Conservation (phyloP, 2,888 invertebrate species). For the Nebria brevicollis region DNA sequence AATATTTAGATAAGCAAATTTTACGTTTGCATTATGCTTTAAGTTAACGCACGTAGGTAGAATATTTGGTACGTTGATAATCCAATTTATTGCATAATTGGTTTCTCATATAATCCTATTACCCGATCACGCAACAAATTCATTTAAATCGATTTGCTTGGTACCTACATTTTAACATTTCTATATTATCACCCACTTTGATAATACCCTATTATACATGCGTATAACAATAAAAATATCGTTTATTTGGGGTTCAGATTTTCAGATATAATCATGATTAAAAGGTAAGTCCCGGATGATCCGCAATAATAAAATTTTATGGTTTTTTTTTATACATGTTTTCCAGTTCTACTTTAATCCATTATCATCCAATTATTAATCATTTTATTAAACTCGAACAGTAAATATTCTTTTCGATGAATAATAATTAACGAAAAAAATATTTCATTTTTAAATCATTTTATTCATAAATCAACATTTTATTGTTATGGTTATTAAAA, state of each 20-base stretch:
- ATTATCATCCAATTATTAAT: neutral
- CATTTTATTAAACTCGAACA: neutral
- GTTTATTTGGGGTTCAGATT: neutral
- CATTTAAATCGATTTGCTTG: constrained; percentile 32
- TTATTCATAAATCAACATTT: no score
- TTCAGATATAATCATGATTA: neutral
- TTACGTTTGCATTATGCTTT: neutral
- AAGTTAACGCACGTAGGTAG: constrained; percentile 20
- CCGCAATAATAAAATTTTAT: neutral
- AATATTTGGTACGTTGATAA: constrained; percentile 43
- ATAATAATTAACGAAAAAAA: no score
- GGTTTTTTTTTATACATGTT: neutral
- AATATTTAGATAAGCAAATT: neutral
- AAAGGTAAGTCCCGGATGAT: neutral
- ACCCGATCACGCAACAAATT: constrained; percentile 44
- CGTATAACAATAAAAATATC: neutral
- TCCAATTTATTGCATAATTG: constrained; percentile 46
- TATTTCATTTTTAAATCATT: no score
- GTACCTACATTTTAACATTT: neutral
- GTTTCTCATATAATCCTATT: constrained; percentile 47
- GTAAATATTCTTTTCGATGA: neutral
- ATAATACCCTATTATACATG: neutral
- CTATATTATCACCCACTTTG: neutral
- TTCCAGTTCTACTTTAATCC: neutral
- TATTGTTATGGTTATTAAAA: no score